A percentile compares a stretch with the other conserved stretches of the same genome.
phyloP scores from a whole-genome alignment of 2,113 vertebrate genomes.

The Malurus elegans region DNA sequence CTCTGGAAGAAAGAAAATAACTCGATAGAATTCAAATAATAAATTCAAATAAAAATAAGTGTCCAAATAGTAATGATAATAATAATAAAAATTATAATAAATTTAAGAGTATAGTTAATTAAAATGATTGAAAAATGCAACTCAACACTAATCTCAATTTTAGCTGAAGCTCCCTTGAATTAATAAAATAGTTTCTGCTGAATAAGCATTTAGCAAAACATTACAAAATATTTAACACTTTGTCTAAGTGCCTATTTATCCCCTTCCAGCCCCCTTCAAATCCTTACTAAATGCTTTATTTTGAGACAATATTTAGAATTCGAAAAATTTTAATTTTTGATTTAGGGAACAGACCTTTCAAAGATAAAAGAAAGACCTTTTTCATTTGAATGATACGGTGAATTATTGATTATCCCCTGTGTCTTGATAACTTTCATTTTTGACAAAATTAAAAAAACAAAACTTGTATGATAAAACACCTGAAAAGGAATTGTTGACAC shows the following conservation, averaged over 20 bases:
- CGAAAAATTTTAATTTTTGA: not conserved
- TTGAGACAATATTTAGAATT: not conserved
- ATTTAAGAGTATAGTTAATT: not conserved
- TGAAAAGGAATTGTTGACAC: not conserved
- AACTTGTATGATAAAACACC: not conserved
- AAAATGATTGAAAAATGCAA: not conserved
- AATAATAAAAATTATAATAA: not conserved
- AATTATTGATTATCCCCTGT: not conserved
- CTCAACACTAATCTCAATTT: not conserved
- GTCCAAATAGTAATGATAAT: not conserved
- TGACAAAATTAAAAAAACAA: not conserved
- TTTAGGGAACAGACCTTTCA: not conserved
- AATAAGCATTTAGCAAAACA: not conserved
- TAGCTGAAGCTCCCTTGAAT: not conserved
- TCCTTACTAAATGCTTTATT: not conserved
- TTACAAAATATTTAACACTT: not conserved
- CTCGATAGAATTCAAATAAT: not conserved
- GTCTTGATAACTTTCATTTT: not conserved
- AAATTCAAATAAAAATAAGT: no score
- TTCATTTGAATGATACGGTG: not conserved
- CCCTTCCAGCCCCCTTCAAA: accelerated
- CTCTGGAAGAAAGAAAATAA: not conserved
- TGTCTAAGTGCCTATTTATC: not conserved
- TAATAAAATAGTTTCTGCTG: not conserved
- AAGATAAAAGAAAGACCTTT: not conserved